These are phyloP conservation scores for Atractosteus spatula DNA, from an alignment of 2,113 vertebrate genomes.

Conservation along the genomic window DNA sequence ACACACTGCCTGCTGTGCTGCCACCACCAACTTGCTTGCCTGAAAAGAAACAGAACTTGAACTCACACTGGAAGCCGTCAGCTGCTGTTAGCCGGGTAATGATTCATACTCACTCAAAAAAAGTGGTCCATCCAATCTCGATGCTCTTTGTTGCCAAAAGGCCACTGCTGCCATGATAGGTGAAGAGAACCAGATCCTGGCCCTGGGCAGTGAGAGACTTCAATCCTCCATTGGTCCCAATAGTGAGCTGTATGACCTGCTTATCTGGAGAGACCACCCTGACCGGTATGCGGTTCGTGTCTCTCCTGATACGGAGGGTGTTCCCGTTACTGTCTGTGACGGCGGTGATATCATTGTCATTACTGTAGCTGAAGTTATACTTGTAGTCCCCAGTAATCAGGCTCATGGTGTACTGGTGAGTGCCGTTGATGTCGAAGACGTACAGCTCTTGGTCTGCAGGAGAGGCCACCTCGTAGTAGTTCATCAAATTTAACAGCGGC, in stretches of 20 bases:
- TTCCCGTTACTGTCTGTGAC: constrained; percentile 92
- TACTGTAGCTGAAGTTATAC: constrained; percentile 95
- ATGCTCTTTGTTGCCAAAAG: constrained; percentile 93
- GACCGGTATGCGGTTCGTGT: constrained; percentile 89
- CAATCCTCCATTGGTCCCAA: constrained; percentile 87
- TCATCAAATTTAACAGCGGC: constrained; percentile 71
- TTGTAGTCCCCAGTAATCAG: constrained; percentile 89
- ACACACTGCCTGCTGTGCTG: background rate
- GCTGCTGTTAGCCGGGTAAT: too few species aligned
- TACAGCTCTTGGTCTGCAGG: constrained; percentile 92
- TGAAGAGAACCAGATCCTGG: constrained; percentile 86
- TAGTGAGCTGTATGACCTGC: constrained; percentile 93
- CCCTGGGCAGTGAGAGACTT: constrained; percentile 92
- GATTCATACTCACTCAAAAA: constrained; percentile 87
- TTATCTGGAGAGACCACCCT: constrained; percentile 93
- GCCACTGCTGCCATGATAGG: constrained; percentile 93
- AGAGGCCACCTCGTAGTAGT: constrained; percentile 89
- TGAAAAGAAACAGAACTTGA: background rate
- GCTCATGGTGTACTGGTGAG: constrained; percentile 91
- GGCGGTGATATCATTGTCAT: constrained; percentile 86
- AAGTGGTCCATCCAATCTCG: constrained; percentile 96
- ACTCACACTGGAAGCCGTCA: background rate
- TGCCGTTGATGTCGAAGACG: constrained; percentile 92
- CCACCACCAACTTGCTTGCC: background rate
- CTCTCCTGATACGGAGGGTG: constrained; percentile 85